Evolutionary conservation across 2,888 invertebrate genomes (phyloP), one percentile per base, ranked within the genome.

Genomic region (Scrobipalpa costella): DNA sequence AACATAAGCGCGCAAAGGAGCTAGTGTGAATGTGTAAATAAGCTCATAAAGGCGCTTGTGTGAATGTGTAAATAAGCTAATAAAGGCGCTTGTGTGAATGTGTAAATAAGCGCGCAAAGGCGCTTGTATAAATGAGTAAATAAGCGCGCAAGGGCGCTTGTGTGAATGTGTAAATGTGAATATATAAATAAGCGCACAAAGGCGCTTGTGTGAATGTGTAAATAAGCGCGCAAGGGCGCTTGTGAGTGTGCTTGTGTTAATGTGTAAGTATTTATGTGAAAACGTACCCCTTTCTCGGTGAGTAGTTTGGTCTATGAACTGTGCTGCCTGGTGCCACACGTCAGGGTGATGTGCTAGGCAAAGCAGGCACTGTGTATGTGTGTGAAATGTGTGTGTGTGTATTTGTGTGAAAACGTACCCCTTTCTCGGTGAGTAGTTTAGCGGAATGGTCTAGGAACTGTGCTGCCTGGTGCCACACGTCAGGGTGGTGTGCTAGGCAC

Each of bases 401-500:
- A 15, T 17, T 13, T 17, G 17, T 49, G 6, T n/a, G 2, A 17
- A 3, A 70, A 90, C 94, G 92, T 84, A 96, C 96, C 85, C 98
- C 99, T 87, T 98, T 99, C 84, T 99, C 99, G 59, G 96, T 95
- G 64, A 99, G 92, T 71, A 97, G 94, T 84, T 98, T 98, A 40
- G 98, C 97, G 68, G 98, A 98, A 79, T 98, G 95, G 84, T 99
- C 99, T 57, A 99, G 93, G 89, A 98, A 99, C 80, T 98, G 96
- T 0, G 99, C 98, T 0, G 99, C 99, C 88, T 99, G 99, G 84
- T 98, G 98, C 99, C 99, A 99, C 65, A 99, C 97, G 70, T 99
- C 99, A 0, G 99, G 98, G 84, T 99, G 98, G 88, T 99, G 99
- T 0, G 98, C 98, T 40, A 99, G 92, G 78, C 99, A 99, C 55